These are phyloP conservation scores for Prenolepis imparis DNA, from an alignment of 2,888 invertebrate species.

Conservation along the genomic window DNA sequence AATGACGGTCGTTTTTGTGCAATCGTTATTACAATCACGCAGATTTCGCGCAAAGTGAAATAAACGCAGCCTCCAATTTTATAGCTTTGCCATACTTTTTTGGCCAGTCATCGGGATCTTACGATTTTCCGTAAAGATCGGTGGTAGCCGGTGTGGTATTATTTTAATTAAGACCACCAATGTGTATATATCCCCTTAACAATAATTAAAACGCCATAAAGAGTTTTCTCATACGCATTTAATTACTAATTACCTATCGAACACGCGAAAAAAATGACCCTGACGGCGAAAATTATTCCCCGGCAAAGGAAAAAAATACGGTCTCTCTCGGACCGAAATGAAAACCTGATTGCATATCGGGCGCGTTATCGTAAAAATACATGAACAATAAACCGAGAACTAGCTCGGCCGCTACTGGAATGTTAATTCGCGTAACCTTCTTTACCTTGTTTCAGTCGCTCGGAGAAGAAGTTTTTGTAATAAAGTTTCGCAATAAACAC, in stretches of 20 bases:
- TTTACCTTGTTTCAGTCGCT: conserved; percentile 33
- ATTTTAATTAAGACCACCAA: conserved; percentile 37
- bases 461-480: conserved; percentile 26
- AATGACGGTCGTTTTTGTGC: conserved; percentile 37
- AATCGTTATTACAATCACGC: conserved; percentile 48
- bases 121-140: conserved; percentile 27
- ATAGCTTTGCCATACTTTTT: conserved; percentile 32
- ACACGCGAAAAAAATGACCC: neutral
- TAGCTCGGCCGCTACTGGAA: conserved; percentile 46
- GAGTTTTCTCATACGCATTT: conserved; percentile 6
- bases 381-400: conserved; percentile 40
- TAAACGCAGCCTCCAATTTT: conserved; percentile 48
- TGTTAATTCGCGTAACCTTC: conserved; percentile 48
- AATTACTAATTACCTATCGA: conserved; percentile 38
- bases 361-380: conserved; percentile 37
- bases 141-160: neutral
- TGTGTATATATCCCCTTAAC: neutral
- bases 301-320: neutral
- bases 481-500: conserved; percentile 29
- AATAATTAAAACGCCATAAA: conserved; percentile 27
- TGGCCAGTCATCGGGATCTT: neutral
- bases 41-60: conserved; percentile 23
- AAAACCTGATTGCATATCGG: conserved; percentile 16
- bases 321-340: conserved; percentile 9
- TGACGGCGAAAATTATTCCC: conserved; percentile 8